These are phyloP conservation scores for Ceyx melanurus DNA, from an alignment of 2,113 vertebrate species.

Conservation along the genomic window DNA sequence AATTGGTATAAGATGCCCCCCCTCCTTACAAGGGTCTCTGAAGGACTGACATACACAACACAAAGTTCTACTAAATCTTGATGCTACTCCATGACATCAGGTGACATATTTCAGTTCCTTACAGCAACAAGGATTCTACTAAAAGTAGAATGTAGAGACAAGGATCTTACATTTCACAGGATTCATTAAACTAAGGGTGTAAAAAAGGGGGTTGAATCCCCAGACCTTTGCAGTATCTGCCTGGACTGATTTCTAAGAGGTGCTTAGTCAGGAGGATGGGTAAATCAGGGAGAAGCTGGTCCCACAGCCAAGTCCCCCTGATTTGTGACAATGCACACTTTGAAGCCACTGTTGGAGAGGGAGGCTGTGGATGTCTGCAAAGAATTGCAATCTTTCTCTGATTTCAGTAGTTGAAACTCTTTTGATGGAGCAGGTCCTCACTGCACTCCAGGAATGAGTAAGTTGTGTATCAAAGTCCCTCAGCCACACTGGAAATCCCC, in stretches of 20 bases:
- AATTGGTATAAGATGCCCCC: neutral
- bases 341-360: neutral
- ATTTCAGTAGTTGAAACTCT: neutral
- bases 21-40: neutral
- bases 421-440: neutral
- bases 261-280: neutral
- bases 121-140: neutral
- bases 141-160: neutral
- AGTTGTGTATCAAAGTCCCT: neutral
- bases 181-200: neutral
- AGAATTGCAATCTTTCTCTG: neutral
- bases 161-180: neutral
- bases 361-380: neutral
- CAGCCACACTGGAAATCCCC: conserved; percentile 23
- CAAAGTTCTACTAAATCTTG: neutral
- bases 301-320: neutral
- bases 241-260: neutral
- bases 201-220: neutral
- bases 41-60: neutral
- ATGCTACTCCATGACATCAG: neutral
- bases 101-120: neutral
- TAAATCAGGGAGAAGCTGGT: neutral
- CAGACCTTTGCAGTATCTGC: neutral
- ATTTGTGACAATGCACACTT: neutral
- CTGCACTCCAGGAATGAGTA: neutral